Evolutionary conservation across 1,140 invertebrate genomes (phyloP).

Genomic region (Apis florea): DNA sequence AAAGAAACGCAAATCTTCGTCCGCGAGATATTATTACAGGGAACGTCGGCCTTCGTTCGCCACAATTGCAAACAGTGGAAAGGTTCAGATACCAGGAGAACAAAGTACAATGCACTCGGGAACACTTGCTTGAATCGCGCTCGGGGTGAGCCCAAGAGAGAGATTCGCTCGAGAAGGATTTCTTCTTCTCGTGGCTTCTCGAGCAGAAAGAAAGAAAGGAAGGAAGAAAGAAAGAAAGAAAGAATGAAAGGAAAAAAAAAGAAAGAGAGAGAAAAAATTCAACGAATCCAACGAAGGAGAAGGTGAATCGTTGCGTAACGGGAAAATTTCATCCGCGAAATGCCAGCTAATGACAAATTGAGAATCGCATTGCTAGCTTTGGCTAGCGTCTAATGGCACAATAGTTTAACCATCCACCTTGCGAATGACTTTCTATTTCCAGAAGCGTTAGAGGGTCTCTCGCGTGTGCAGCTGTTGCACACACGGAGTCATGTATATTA

Average conservation of each 20-base stretch:
- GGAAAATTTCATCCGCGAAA: neutral
- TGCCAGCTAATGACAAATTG: neutral
- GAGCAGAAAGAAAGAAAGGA: no score
- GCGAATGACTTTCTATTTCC: slow-evolving; percentile 50
- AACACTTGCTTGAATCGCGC: neutral
- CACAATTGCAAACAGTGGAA: slow-evolving; percentile 29
- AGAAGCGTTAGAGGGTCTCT: slow-evolving; percentile 38
- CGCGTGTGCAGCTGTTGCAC: slow-evolving; percentile 45
- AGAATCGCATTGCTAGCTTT: neutral
- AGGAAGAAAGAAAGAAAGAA: no score
- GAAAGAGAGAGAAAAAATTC: neutral
- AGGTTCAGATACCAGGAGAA: neutral
- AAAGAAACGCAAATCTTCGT: slow-evolving; percentile 22
- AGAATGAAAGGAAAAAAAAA: no score
- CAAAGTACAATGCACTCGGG: slow-evolving; percentile 24
- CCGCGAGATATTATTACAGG: slow-evolving; percentile 22
- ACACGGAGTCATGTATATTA: slow-evolving; percentile 43
- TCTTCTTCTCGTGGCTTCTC: neutral
- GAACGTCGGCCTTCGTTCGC: neutral
- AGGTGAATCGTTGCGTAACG: neutral
- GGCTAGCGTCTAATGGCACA: slow-evolving; percentile 22
- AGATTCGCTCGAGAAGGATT: neutral
- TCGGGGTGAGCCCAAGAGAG: neutral
- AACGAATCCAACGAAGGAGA: neutral
- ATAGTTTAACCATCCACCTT: slow-evolving; percentile 39